phyloP scores from a whole-genome alignment of 2,113 vertebrate genomes.

The Gila orcuttii region DNA sequence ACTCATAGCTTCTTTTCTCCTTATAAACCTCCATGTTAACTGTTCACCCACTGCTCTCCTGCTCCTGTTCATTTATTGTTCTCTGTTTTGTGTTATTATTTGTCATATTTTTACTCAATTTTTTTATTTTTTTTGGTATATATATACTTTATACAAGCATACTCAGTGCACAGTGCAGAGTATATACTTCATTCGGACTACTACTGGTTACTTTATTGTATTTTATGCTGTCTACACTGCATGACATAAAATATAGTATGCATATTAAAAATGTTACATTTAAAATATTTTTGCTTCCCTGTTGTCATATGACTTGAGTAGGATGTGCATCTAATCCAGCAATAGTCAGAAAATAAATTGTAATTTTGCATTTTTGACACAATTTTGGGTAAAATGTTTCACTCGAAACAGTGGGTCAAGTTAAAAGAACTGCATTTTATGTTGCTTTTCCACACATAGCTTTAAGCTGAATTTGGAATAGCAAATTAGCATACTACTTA shows the following conservation, averaged over 20 bases:
- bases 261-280: too few relatives aligned
- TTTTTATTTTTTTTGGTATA: neutral
- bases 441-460: neutral
- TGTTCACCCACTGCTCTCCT: constrained; percentile 6
- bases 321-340: too few relatives aligned
- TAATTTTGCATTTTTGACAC: too few relatives aligned
- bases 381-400: neutral
- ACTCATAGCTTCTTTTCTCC: constrained; percentile 46
- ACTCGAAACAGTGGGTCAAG: neutral
- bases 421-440: neutral
- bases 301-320: too few relatives aligned
- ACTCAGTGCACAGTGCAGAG: neutral
- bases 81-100: neutral
- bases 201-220: too few relatives aligned
- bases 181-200: neutral
- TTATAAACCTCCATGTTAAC: constrained; percentile 37
- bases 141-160: neutral
- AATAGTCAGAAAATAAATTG: too few relatives aligned
- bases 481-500: neutral
- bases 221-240: too few relatives aligned
- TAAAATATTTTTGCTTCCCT: too few relatives aligned
- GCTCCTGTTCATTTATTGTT: constrained; percentile 1
- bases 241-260: too few relatives aligned
- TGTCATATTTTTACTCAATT: neutral
- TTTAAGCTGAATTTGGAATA: neutral